Percentiles rank a stretch among this genome's conserved stretches.
Evolutionary conservation across 2,888 invertebrate genomes (phyloP).

Genomic region (Lottia scabra): DNA sequence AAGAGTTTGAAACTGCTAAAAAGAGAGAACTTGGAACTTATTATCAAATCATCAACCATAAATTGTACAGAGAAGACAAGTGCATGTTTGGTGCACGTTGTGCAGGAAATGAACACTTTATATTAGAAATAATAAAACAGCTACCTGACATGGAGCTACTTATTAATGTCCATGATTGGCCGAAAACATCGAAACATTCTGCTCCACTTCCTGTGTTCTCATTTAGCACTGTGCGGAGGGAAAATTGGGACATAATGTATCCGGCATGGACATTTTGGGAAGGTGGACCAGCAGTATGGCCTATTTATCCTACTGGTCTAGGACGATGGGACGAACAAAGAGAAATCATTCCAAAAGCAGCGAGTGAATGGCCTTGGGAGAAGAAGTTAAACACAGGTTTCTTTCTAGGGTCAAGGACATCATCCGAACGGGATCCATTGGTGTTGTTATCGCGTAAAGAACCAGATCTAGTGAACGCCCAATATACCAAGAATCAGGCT

Average conservation of each 20-base stretch:
- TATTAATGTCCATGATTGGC: slow-evolving; percentile 93
- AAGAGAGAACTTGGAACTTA: slow-evolving; percentile 76
- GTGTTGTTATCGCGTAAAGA: slow-evolving; percentile 76
- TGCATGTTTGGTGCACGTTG: slow-evolving; percentile 90
- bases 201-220: slow-evolving; percentile 86
- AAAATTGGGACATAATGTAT: slow-evolving; percentile 88
- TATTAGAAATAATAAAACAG: slow-evolving; percentile 77
- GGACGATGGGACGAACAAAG: slow-evolving; percentile 93
- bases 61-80: slow-evolving; percentile 83
- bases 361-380: slow-evolving; percentile 80
- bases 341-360: slow-evolving; percentile 77
- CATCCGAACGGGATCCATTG: slow-evolving; percentile 88
- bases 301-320: slow-evolving; percentile 89
- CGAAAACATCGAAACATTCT: slow-evolving; percentile 79
- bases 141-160: slow-evolving; percentile 87
- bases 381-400: slow-evolving; percentile 78
- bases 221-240: slow-evolving; percentile 85
- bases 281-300: slow-evolving; percentile 94
- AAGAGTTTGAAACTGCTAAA: slow-evolving; percentile 75
- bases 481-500: slow-evolving; percentile 97
- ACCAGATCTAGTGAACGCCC: slow-evolving; percentile 87
- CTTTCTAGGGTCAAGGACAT: slow-evolving; percentile 95
- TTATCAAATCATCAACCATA: slow-evolving; percentile 86
- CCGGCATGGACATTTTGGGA: slow-evolving; percentile 99
- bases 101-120: slow-evolving; percentile 89